A percentile compares a stretch with the other conserved stretches of the same genome.
Conservation (phyloP, 2,888 invertebrate genomes). For the Tortricodes alternella region DNA sequence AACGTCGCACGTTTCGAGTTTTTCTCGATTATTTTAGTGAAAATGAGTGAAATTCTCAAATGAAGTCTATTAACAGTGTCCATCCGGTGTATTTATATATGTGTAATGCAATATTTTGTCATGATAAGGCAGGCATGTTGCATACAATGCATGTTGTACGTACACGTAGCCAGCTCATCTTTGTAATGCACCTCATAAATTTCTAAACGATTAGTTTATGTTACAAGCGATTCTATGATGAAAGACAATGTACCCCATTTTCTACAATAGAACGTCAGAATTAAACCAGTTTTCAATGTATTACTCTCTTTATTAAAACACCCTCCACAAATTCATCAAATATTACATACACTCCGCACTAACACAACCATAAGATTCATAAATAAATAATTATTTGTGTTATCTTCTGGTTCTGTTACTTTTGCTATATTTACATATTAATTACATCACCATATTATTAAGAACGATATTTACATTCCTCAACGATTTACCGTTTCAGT, state of each 20-base stretch:
- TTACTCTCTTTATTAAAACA: slow-evolving; percentile 80
- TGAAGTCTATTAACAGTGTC: too few species aligned
- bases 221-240: too few species aligned
- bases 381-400: neutral
- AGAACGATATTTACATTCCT: slow-evolving; percentile 26
- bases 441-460: slow-evolving; percentile 17
- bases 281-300: slow-evolving; percentile 45
- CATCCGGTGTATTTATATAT: too few species aligned
- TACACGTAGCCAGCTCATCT: too few species aligned
- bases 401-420: slow-evolving; percentile 8
- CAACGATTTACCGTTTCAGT: slow-evolving; percentile 25
- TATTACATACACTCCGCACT: slow-evolving; percentile 71
- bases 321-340: slow-evolving; percentile 70
- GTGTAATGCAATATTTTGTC: too few species aligned
- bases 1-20: too few species aligned
- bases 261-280: slow-evolving; percentile 31
- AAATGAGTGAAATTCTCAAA: too few species aligned
- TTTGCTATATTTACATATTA: slow-evolving; percentile 23
- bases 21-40: too few species aligned
- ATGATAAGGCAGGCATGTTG: too few species aligned
- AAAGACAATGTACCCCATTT: neutral
- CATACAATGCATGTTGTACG: too few species aligned
- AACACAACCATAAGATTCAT: slow-evolving; percentile 42
- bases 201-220: neutral
- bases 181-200: too few species aligned